These are phyloP conservation scores for Seira ritae DNA, from an alignment of 2,888 invertebrate species.

Conservation along the genomic window DNA sequence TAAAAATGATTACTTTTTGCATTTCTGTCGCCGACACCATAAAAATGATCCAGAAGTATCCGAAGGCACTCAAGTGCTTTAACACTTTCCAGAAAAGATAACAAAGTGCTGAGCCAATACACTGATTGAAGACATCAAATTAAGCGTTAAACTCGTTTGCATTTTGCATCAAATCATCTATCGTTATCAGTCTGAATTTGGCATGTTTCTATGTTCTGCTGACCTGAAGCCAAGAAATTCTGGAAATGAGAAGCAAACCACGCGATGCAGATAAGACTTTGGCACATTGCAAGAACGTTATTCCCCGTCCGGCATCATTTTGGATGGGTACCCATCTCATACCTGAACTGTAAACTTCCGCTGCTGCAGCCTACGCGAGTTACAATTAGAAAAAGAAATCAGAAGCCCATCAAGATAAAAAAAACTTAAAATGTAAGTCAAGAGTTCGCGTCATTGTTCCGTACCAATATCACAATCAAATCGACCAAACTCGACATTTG, in stretches of 20 bases:
- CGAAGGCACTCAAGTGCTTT: constrained; percentile 23
- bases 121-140: constrained; percentile 8
- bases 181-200: background rate
- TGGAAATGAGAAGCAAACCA: constrained; percentile 43
- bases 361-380: constrained; percentile 31
- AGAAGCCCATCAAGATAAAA: background rate
- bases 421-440: background rate
- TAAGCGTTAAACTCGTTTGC: background rate
- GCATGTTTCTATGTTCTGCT: background rate
- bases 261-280: constrained; percentile 49
- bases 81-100: constrained; percentile 15
- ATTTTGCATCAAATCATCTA: background rate
- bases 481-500: constrained; percentile 40
- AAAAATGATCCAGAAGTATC: constrained; percentile 48
- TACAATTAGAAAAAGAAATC: background rate
- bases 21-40: constrained; percentile 23
- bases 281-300: constrained; percentile 42
- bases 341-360: constrained; percentile 46
- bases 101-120: constrained; percentile 24
- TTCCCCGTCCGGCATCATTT: background rate
- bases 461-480: constrained; percentile 46
- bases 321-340: constrained; percentile 49
- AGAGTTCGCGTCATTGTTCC: background rate
- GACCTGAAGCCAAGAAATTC: constrained; percentile 54
- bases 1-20: constrained; percentile 44